Evolutionary conservation across 2,888 invertebrate species (phyloP), one percentile per base, ranked within the genome.

Genomic region (Nymphalis c-album): DNA sequence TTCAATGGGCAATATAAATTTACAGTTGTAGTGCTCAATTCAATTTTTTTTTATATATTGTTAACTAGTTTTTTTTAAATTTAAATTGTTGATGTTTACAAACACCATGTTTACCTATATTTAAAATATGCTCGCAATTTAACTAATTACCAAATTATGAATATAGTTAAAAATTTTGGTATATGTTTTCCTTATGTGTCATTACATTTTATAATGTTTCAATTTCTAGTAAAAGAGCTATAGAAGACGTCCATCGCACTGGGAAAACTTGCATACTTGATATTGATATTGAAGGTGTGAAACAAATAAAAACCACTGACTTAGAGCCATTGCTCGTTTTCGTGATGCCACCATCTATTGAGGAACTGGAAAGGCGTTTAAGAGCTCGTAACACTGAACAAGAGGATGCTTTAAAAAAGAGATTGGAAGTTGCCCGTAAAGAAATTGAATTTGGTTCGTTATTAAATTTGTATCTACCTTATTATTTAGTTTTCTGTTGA

Each of bases 271-370:
- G 99, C 82, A 95, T 99, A 1, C 89, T 99, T 74, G 99, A 99
- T 83, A 97, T 99, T 75, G 99, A 99, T 78, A 95, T 97, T 64
- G 97, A 99, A 90, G 99, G 99, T 22, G 98, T 99, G 0, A 96
- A 97, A 77, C 92, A 92, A 80, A 95, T 99, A 16, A 97, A 97
- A 80, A 93, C 94, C 67, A 96, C 96, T 26, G 94, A 96, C 79
- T 90, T 99, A 13, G 94, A 97, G 83, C 97, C 98, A 0, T 90
- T 96, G 77, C 95, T 96, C 73, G 95, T 99, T 26, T 98, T 98
- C 85, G 94, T 99, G 47, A 96, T 96, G 90, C 98, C 99, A n/a
- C 99, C 98, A 6, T 96, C 95, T 7, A 84, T 98, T 71, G 93
- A 94, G 48, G 95, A 95, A 76, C 90, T 99, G 71, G 97, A 96